Evolutionary conservation across 2,888 invertebrate genomes (phyloP).

Genomic region (Osmoderma eremita): DNA sequence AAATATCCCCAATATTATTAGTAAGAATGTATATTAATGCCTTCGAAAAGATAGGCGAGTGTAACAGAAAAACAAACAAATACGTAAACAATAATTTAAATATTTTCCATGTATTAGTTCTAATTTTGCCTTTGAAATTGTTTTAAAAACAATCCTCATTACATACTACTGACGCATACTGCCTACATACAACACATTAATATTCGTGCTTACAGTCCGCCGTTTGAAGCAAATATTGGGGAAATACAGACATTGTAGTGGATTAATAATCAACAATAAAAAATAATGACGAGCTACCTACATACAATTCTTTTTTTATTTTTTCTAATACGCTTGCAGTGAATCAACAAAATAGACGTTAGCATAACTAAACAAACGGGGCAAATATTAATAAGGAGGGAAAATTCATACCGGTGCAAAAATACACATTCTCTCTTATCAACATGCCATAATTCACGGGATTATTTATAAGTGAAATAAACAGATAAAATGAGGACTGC

Average conservation of each 20-base stretch:
- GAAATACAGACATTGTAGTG: slow-evolving; percentile 2
- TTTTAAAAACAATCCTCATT: not conserved
- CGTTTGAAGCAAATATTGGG: slow-evolving; percentile 17
- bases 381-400: slow-evolving; percentile 1
- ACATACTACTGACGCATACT: slow-evolving; percentile 8
- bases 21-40: too few species aligned
- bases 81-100: too few species aligned
- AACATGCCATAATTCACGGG: not conserved
- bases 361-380: not conserved
- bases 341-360: slow-evolving; percentile 15
- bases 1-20: too few species aligned
- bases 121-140: too few species aligned
- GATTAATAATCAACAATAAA: not conserved
- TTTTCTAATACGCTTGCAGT: slow-evolving; percentile 7
- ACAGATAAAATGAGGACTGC: not conserved
- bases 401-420: not conserved
- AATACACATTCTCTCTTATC: not conserved
- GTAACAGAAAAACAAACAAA: too few species aligned
- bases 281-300: not conserved
- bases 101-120: too few species aligned
- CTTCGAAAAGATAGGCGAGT: too few species aligned
- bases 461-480: slow-evolving; percentile 6
- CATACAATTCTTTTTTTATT: not conserved
- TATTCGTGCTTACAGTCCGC: slow-evolving; percentile 9
- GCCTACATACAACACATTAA: not conserved